Evolutionary conservation across 2,797 vertebrate genomes (phyloP).

Genomic region (Eulemur rubriventer): DNA sequence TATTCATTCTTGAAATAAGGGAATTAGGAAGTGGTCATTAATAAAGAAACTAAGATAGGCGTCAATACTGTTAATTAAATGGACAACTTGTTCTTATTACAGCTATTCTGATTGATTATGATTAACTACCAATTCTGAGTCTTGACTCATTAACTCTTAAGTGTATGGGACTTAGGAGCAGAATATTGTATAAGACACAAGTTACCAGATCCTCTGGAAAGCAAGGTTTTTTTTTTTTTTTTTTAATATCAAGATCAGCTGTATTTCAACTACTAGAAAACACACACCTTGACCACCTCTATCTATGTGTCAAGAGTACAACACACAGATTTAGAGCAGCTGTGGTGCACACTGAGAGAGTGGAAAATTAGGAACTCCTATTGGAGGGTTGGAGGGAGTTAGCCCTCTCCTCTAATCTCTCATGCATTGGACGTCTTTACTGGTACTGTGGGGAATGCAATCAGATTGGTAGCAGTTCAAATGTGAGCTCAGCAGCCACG

Average conservation of each 20-base stretch:
- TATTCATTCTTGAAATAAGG: conserved; percentile 1
- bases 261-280: not conserved
- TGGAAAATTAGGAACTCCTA: not conserved
- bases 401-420: not conserved
- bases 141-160: conserved; percentile 11
- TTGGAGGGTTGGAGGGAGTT: not conserved
- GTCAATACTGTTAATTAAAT: not conserved
- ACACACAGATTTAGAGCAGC: not conserved
- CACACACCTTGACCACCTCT: not conserved
- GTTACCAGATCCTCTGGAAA: not conserved
- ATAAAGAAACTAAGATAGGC: conserved; percentile 30
- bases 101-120: not conserved
- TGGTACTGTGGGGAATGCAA: not conserved
- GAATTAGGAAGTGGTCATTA: conserved; percentile 10
- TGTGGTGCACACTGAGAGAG: not conserved
- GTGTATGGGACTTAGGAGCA: not conserved
- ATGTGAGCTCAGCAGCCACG: not conserved
- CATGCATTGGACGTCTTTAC: not conserved
- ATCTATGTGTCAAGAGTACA: not conserved
- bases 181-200: not conserved
- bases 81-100: conserved; percentile 34
- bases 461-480: not conserved
- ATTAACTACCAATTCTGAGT: conserved; percentile 31
- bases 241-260: not conserved
- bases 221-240: not conserved